Conservation (phyloP, 2,797 vertebrate species). For the Glyptemys insculpta region DNA sequence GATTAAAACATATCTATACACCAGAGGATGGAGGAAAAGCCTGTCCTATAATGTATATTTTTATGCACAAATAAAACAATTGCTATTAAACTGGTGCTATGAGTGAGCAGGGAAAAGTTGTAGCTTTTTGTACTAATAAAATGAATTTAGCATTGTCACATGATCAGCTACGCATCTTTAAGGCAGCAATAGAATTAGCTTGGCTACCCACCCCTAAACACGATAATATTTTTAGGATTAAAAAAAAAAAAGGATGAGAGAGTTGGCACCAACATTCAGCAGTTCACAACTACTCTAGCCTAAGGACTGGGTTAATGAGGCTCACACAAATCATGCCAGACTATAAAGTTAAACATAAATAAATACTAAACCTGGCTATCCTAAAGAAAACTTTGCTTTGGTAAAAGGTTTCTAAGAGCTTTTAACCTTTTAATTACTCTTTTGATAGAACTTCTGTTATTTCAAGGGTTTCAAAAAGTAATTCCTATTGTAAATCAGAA, state of each 20-base stretch:
- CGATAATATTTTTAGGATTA: neutral
- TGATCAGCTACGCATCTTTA: neutral
- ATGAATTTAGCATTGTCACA: neutral
- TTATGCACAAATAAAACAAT: neutral
- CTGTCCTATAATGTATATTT: neutral
- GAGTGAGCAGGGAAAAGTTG: neutral
- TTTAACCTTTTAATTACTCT: slow-evolving; percentile 67
- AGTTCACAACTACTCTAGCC: neutral
- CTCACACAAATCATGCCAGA: slow-evolving; percentile 40
- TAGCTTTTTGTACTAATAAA: neutral
- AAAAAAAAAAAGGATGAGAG: slow-evolving; percentile 14
- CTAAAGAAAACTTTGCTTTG: slow-evolving; percentile 52
- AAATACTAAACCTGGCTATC: slow-evolving; percentile 40
- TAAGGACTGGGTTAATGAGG: slow-evolving; percentile 48
- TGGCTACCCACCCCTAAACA: neutral
- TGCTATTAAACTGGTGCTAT: neutral
- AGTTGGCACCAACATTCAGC: neutral
- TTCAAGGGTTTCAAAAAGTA: slow-evolving; percentile 76
- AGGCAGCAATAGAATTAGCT: neutral
- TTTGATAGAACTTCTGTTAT: slow-evolving; percentile 58
- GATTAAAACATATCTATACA: neutral
- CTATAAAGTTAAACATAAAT: slow-evolving; percentile 46
- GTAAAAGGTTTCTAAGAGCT: slow-evolving; percentile 11
- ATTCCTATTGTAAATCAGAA: slow-evolving; percentile 78
- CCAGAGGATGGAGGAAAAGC: neutral